These are phyloP conservation scores for Drosophila longiperda DNA, from an alignment of 2,888 invertebrate genomes.

Conservation along the genomic window DNA sequence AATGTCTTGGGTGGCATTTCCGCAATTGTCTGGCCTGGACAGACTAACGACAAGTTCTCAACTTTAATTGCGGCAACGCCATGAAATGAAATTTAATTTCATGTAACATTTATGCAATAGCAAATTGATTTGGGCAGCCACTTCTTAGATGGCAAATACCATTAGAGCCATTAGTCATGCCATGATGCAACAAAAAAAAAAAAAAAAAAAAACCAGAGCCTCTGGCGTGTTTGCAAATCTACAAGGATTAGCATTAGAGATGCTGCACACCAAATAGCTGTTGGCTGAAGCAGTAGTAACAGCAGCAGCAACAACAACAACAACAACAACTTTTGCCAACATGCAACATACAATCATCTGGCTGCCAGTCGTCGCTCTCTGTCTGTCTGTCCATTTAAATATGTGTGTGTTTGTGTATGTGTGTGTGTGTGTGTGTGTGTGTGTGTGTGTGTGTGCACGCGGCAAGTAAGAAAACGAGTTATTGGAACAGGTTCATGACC, in stretches of 20 bases:
- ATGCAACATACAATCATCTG: constrained; percentile 79
- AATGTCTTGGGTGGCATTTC: constrained; percentile 48
- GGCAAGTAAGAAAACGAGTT: constrained; percentile 81
- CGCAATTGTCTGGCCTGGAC: constrained; percentile 18
- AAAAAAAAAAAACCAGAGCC: constrained; percentile 28
- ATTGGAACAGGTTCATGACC: constrained; percentile 84
- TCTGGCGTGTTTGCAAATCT: constrained; percentile 45
- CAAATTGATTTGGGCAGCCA: constrained; percentile 71
- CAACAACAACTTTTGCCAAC: constrained; percentile 44
- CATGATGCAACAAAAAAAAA: constrained; percentile 15
- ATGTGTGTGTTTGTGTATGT: constrained; percentile 5
- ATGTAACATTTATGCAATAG: constrained; percentile 63
- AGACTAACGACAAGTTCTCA: constrained; percentile 32
- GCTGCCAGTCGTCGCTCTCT: constrained; percentile 30
- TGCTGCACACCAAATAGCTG: constrained; percentile 21
- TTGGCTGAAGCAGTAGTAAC: constrained; percentile 30
- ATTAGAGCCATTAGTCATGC: constrained; percentile 73
- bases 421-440: constrained; percentile 21
- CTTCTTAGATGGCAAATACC: constrained; percentile 15
- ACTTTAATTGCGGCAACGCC: constrained; percentile 45
- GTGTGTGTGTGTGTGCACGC: constrained; percentile 36
- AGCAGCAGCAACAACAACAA: constrained; percentile 28
- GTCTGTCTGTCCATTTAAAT: constrained; percentile 22
- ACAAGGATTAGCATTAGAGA: constrained; percentile 70
- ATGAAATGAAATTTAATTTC: constrained; percentile 74